Conservation (phyloP, 2,888 invertebrate species). For the Cantharis nigra region DNA sequence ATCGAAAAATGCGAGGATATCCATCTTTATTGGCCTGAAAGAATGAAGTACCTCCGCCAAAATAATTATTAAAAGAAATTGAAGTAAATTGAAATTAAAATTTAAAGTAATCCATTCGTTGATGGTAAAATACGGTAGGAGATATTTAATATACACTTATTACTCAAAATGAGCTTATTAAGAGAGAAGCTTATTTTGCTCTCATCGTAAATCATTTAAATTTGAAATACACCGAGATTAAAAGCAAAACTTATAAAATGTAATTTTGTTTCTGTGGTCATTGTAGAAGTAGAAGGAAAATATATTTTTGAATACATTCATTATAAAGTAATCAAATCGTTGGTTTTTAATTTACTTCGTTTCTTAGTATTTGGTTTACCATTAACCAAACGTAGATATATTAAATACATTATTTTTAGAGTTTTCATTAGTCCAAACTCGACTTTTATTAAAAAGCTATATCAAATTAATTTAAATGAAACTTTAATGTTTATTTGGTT, state of each 20-base stretch:
- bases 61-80: background rate
- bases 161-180: conserved; percentile 30
- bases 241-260: conserved; percentile 18
- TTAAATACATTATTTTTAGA: background rate
- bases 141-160: conserved; percentile 1
- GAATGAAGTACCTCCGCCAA: background rate
- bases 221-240: conserved; percentile 19
- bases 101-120: background rate
- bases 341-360: background rate
- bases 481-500: background rate
- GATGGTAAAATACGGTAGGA: background rate
- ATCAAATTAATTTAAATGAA: background rate
- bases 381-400: background rate
- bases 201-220: conserved; percentile 23
- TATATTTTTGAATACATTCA: background rate
- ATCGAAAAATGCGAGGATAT: background rate
- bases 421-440: background rate
- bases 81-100: background rate
- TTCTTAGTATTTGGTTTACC: background rate
- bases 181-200: conserved; percentile 17
- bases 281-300: background rate
- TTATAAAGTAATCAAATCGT: background rate
- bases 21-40: background rate
- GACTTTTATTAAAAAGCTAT: background rate
- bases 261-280: conserved; percentile 21